Evolutionary conservation across 2,888 invertebrate species (phyloP), one percentile per base, ranked within the genome.

Genomic region (Sinopyrophorus schimmeli): DNA sequence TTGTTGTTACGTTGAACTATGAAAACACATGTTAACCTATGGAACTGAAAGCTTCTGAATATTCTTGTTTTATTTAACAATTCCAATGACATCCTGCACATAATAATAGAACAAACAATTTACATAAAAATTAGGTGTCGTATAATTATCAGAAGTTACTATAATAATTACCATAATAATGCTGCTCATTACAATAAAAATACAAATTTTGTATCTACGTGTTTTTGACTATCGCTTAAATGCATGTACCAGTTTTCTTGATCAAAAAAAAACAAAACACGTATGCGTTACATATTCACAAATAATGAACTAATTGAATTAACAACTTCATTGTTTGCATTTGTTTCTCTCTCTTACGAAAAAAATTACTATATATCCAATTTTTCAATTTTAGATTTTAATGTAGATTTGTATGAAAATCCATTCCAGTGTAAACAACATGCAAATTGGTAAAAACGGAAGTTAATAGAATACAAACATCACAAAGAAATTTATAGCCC

Each of bases 391-490:
- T 62, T 50, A 62, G 58, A 62, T 60, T 60, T 57, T 58, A 59
- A 55, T 57, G 57, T 54, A 62, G 62, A 61, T 62, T 59, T 50
- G 57, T 55, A 57, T 59, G 58, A 55, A 62, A 62, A 61, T 62
- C 59, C 57, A 54, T 42, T 44, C 53, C 52, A 62, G 53, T 58
- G 62, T 61, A 62, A 62, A 61, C 62, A 62, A 59, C 56, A 60
- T 59, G 60, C 59, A 62, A 62, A 62, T 60, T 62, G 62, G 60
- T 58, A 62, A 62, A 60, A 60, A 60, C 58, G 60, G 58, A 59
- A 62, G 59, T 62, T 62, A 61, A 62, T 62, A 62, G 60, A 62
- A 62, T 55, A 57, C 60, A 61, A 61, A 62, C 60, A 60, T 58
- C 54, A 58, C 60, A 59, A 56, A 57, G 58, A 57, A 59, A 62